phyloP scores from a whole-genome alignment of 2,888 invertebrate species.

The Drosophila trichaetosa region DNA sequence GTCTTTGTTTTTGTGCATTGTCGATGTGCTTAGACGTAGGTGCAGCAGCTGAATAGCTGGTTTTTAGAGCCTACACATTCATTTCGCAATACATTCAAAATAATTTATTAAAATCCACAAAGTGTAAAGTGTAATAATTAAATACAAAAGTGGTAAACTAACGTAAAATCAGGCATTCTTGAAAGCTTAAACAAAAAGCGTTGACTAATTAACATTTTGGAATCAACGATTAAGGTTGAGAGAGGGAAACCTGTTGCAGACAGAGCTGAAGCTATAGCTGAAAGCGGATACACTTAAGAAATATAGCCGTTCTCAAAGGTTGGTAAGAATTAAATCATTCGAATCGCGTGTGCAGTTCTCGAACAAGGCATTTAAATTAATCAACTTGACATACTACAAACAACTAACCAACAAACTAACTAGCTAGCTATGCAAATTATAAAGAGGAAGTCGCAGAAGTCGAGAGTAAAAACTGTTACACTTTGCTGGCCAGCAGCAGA shows the following conservation, averaged over 20 bases:
- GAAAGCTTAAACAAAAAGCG: slow-evolving; percentile 1
- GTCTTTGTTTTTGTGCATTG: slow-evolving; percentile 20
- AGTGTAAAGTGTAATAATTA: slow-evolving; percentile 15
- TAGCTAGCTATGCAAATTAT: slow-evolving; percentile 64
- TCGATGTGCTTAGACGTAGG: slow-evolving; percentile 22
- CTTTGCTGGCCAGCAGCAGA: slow-evolving; percentile 40
- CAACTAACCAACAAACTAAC: slow-evolving; percentile 19
- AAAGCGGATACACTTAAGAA: slow-evolving; percentile 31
- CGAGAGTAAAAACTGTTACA: slow-evolving; percentile 50
- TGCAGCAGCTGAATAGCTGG: slow-evolving; percentile 39
- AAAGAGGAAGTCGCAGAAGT: slow-evolving; percentile 60
- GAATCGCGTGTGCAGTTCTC: slow-evolving; percentile 26
- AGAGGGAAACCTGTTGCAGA: slow-evolving; percentile 55
- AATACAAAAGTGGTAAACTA: background rate
- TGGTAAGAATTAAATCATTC: slow-evolving; percentile 45
- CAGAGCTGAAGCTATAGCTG: background rate
- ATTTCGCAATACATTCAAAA: slow-evolving; percentile 40
- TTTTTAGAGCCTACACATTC: slow-evolving; percentile 4
- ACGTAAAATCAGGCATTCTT: background rate
- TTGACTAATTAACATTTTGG: slow-evolving; percentile 33
- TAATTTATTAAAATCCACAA: slow-evolving; percentile 3
- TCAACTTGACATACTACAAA: slow-evolving; percentile 45
- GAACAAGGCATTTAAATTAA: slow-evolving; percentile 59
- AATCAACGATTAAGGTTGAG: slow-evolving; percentile 1
- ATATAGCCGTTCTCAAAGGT: slow-evolving; percentile 42